Percentiles rank a stretch among this genome's conserved stretches.
Evolutionary conservation across 1,140 invertebrate species (phyloP).

Genomic region (Acromyrmex heyeri): DNA sequence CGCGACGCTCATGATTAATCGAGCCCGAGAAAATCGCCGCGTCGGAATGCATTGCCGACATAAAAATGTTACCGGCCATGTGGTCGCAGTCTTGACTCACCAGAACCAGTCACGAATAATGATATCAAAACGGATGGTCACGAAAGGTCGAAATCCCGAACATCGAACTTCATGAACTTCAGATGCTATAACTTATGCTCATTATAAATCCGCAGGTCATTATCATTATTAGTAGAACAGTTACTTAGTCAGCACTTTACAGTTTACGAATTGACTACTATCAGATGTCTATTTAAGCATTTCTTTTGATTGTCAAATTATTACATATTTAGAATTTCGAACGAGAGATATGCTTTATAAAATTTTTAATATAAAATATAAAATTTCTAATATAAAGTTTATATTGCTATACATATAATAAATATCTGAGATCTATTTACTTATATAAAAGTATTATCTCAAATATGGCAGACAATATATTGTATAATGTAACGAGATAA

Average conservation of each 20-base stretch:
- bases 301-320: not conserved
- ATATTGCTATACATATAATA: no score
- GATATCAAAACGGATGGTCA: constrained; percentile 54
- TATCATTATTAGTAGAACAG: constrained; percentile 27
- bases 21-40: constrained; percentile 34
- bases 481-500: not conserved
- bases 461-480: not conserved
- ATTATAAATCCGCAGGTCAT: constrained; percentile 38
- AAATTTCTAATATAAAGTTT: no score
- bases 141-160: constrained; percentile 54
- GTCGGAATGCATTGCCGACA: constrained; percentile 34
- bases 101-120: constrained; percentile 54
- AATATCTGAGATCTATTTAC: not conserved
- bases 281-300: not conserved
- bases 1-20: constrained; percentile 44
- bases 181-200: constrained; percentile 30
- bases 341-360: no score
- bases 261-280: not conserved
- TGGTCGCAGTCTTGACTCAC: constrained; percentile 4
- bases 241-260: constrained; percentile 16
- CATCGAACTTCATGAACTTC: constrained; percentile 46
- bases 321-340: no score
- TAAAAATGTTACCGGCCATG: constrained; percentile 31
- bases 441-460: not conserved
- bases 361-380: no score